Conservation (phyloP, 2,888 invertebrate species). For the Anarsia innoxiella region DNA sequence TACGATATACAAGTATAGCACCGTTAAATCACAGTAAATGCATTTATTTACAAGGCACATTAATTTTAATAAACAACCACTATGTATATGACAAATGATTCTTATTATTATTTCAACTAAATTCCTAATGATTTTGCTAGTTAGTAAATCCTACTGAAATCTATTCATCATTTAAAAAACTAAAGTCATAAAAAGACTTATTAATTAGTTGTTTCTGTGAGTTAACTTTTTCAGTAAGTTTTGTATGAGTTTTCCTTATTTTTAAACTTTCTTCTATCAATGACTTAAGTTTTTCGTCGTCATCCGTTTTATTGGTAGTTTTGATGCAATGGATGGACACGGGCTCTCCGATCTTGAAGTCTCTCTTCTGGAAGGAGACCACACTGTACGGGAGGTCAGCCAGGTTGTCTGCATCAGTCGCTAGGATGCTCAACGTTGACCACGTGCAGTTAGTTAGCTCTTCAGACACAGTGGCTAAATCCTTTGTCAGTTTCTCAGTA, state of each 20-base stretch:
- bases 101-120: background rate
- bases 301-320: slow-evolving; percentile 31
- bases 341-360: slow-evolving; percentile 63
- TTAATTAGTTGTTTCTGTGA: slow-evolving; percentile 46
- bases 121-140: background rate
- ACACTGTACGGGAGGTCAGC: slow-evolving; percentile 61
- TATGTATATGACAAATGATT: no score
- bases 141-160: background rate
- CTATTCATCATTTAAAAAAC: slow-evolving; percentile 42
- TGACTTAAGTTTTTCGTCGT: slow-evolving; percentile 50
- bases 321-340: slow-evolving; percentile 50
- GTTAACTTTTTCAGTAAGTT: slow-evolving; percentile 47
- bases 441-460: slow-evolving; percentile 56
- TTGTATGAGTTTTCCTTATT: slow-evolving; percentile 45
- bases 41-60: no score
- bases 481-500: slow-evolving; percentile 43
- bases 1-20: no score
- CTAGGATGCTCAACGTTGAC: slow-evolving; percentile 54
- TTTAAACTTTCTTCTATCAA: slow-evolving; percentile 61
- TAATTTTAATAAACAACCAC: no score
- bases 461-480: slow-evolving; percentile 40
- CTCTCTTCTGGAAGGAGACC: slow-evolving; percentile 60
- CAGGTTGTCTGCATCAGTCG: slow-evolving; percentile 47
- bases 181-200: slow-evolving; percentile 49
- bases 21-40: no score